These are phyloP conservation scores for Acanthiza pusilla DNA, from an alignment of 2,797 vertebrate genomes.

Conservation along the genomic window DNA sequence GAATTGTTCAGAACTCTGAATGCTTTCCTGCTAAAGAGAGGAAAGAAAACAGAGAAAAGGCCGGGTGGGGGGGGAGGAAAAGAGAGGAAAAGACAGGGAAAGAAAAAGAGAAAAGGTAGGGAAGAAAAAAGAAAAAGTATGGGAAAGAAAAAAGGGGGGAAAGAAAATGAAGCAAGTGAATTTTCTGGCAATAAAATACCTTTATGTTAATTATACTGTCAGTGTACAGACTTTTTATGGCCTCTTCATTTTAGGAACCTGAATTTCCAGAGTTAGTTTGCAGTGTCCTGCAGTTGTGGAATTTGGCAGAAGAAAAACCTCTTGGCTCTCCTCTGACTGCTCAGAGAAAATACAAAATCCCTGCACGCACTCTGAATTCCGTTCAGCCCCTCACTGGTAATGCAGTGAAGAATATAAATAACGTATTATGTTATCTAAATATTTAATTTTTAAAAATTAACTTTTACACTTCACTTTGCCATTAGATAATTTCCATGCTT, in stretches of 20 bases:
- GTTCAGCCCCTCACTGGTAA: neutral
- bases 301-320: neutral
- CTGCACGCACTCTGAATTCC: neutral
- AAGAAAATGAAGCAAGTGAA: accelerated
- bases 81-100: neutral
- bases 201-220: neutral
- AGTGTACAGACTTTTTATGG: neutral
- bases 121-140: accelerated
- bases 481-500: neutral
- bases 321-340: neutral
- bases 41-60: neutral
- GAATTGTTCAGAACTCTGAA: neutral
- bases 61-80: accelerated
- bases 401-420: neutral
- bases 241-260: neutral
- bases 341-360: neutral
- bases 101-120: neutral
- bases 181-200: neutral
- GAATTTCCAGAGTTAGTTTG: neutral
- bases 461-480: neutral
- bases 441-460: neutral
- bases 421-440: neutral
- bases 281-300: neutral
- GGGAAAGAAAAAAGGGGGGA: too few species aligned
- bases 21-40: neutral